Base-by-base conservation (phyloP, 30 jellyfish, hydroid and myxozoan species). In the Phacellophora camtschatica region DNA sequence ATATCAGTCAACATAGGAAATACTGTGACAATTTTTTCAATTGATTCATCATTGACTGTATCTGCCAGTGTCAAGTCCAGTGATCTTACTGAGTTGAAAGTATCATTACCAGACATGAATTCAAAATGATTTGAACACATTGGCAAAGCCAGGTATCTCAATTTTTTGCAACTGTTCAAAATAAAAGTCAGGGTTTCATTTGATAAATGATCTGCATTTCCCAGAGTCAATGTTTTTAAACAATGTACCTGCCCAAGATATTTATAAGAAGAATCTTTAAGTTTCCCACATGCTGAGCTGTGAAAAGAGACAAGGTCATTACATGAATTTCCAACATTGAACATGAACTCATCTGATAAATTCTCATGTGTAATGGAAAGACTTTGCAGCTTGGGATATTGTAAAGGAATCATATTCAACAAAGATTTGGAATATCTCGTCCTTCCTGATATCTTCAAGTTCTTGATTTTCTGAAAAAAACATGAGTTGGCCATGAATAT, bases 141-240 rank as follows among this genome's bases (percentile, higher is more conserved):
- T 8, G 91, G 91, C 31, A 80, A 22, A 1, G 91, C 50, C 13
- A 80, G 59, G 11, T 42, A 24, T 2, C 29, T 18, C 1, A 80
- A 53, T 25, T 80, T 64, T 45, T 22, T 34, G 25, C 91, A 80
- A 7, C 68, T 39, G 1, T 45, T 49, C 12, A 80, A 30, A 32
- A 80, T 66, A 15, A 7, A 16, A 7, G 66, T 32, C 49, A 80
- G 32, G 8, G 49, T 50, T 4, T 53, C 77, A 46, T 54, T 80
- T 46, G 91, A 28, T 9, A 80, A 77, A 28, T 42, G 5, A 56
- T 80, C 91, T 35, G 91, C 91, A 63, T 80, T 80, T 4, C 91
- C 91, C 18, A 80, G 91, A 4, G 80, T 45, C 3, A 80, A 71
- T 16, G 50, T 34, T 1, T 58, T 27, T 5, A 80, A 4, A 11